Conservation (phyloP, 2,113 vertebrate species). For the Micromys minutus region DNA sequence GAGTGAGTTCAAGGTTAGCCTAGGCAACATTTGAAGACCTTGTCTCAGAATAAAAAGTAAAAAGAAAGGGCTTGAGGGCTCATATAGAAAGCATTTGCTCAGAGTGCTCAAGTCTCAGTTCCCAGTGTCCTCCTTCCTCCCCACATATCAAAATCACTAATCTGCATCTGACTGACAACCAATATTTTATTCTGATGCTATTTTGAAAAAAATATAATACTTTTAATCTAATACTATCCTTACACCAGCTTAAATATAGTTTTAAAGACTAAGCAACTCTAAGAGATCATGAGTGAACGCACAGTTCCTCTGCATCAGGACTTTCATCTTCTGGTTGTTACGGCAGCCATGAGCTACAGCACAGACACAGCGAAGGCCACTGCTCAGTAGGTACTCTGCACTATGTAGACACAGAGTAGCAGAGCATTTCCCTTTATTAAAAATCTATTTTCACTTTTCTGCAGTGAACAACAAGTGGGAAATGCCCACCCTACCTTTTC, state of each 20-base stretch:
- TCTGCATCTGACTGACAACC: constrained; percentile 42
- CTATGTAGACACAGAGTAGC: not conserved
- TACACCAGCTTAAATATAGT: not conserved
- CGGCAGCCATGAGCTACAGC: not conserved
- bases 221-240: constrained; percentile 30
- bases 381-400: not conserved
- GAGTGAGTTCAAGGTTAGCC: not conserved
- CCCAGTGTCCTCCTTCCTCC: not conserved
- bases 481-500: not conserved
- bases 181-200: constrained; percentile 13
- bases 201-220: not conserved
- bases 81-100: not conserved
- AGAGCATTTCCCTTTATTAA: not conserved
- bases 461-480: constrained; percentile 10
- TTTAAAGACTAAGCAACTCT: constrained; percentile 37
- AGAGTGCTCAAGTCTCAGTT: not conserved
- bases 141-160: not conserved
- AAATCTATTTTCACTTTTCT: constrained; percentile 18
- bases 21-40: not conserved
- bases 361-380: not conserved
- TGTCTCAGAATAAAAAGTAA: not conserved
- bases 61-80: not conserved
- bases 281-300: constrained; percentile 13
- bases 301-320: not conserved
- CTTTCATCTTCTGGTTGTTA: constrained; percentile 23